Percentiles rank a stretch among this genome's conserved stretches.
These are phyloP conservation scores for Lordiphosa collinella DNA, from an alignment of 1,140 invertebrate genomes.

Conservation along the genomic window DNA sequence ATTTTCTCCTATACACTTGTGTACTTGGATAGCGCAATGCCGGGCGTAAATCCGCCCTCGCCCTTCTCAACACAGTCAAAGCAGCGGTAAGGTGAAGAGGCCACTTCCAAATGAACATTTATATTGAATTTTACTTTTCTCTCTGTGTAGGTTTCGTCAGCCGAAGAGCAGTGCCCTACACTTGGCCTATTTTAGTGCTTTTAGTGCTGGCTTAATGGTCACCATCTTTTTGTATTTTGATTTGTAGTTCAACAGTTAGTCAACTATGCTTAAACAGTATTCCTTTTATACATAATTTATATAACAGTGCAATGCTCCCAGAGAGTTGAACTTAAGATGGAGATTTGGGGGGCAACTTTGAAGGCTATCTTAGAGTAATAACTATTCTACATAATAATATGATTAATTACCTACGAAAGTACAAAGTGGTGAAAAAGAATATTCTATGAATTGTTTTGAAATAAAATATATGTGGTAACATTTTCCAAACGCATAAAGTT, in stretches of 20 bases:
- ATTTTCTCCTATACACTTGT: slow-evolving; percentile 80
- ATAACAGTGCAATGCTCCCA: slow-evolving; percentile 49
- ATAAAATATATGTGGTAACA: slow-evolving; percentile 46
- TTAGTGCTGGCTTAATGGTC: slow-evolving; percentile 46
- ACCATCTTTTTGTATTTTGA: slow-evolving; percentile 47
- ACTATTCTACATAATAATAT: slow-evolving; percentile 21
- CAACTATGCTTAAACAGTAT: slow-evolving; percentile 41
- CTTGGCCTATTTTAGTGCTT: slow-evolving; percentile 56
- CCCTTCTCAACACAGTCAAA: slow-evolving; percentile 78
- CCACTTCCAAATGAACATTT: background rate
- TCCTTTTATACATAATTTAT: slow-evolving; percentile 8
- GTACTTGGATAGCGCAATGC: slow-evolving; percentile 80
- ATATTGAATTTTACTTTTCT: slow-evolving; percentile 6
- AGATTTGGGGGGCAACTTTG: slow-evolving; percentile 12
- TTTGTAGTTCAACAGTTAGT: slow-evolving; percentile 19
- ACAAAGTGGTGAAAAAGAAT: slow-evolving; percentile 44
- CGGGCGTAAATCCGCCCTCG: slow-evolving; percentile 80
- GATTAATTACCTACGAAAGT: slow-evolving; percentile 33
- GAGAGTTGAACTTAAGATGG: slow-evolving; percentile 20
- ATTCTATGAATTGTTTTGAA: slow-evolving; percentile 35
- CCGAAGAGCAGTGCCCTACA: slow-evolving; percentile 35
- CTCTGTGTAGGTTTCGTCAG: slow-evolving; percentile 31
- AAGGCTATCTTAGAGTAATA: slow-evolving; percentile 33
- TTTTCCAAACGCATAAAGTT: slow-evolving; percentile 54
- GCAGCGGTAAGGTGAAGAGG: slow-evolving; percentile 41